Base-by-base conservation (phyloP, 2,797 vertebrate species). In the Gymnothorax reevesii region DNA sequence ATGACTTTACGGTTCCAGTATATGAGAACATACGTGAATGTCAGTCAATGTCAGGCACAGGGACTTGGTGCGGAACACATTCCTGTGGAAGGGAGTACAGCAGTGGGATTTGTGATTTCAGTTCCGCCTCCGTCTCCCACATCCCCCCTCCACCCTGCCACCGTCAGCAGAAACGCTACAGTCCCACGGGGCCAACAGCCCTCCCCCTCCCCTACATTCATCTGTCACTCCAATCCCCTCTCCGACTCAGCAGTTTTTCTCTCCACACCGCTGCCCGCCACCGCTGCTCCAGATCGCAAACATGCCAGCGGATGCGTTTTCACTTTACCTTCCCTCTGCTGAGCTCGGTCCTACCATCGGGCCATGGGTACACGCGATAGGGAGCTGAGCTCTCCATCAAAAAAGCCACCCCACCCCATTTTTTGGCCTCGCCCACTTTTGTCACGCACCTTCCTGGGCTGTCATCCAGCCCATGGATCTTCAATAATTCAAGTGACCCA, bases 401-500 rank as follows among this genome's bases (percentile, higher is more conserved):
- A 42, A 42, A 42, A 42, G 33, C 33, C 1, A 42, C 33, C 33
- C 33, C 33, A 42, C 22, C n/a, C 66, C 27, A 13, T 9, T 59
- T 13, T 59, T 13, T 59, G 57, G 66, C 66, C 27, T 7, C 20
- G 7, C 20, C 66, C 10, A 7, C 20, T 13, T 13, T 42, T 6
- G 33, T 77, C 42, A 77, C 33, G n/a, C 3, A 17, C 20, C 73
- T 49, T 4, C 52, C 25, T 8, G 20, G 49, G 57, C 42, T n/a
- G 17, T 42, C 33, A 42, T 42, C 77, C 0, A 33, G 79, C 57
- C 79, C 6, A 82, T 54, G 12, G 1, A 22, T 2, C 79, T 54
- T 57, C n/a, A 54, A 82, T 57, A 82, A 82, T 82, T 82, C 52
- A 25, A 82, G 10, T 80, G 22, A 25, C 71, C n/a, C 8, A 73